phyloP scores from a whole-genome alignment of 2,797 vertebrate species.

The Crocidura indochinensis region DNA sequence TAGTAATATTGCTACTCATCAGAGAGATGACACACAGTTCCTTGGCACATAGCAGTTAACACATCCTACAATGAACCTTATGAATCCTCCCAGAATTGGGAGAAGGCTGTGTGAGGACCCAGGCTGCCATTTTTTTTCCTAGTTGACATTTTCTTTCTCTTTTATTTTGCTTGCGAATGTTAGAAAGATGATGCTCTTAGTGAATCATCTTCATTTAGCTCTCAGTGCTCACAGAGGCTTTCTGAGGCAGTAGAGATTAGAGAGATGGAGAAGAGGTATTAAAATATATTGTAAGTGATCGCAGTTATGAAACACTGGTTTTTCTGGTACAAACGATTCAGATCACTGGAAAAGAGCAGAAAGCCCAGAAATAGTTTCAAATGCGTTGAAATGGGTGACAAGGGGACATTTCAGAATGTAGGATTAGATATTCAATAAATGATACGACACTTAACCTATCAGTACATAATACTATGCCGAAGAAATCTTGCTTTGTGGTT shows the following conservation, averaged over 20 bases:
- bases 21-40: not conserved
- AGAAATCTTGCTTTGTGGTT: not conserved
- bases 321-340: not conserved
- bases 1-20: not conserved
- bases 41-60: not conserved
- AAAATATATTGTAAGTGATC: slow-evolving; percentile 24
- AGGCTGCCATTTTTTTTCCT: slow-evolving; percentile 39
- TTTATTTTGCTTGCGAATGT: slow-evolving; percentile 22
- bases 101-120: not conserved
- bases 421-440: not conserved
- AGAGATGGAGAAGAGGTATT: slow-evolving; percentile 27
- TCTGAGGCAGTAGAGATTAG: slow-evolving; percentile 37
- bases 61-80: not conserved
- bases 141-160: slow-evolving; percentile 31
- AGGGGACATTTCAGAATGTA: slow-evolving; percentile 19
- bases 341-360: not conserved
- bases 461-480: not conserved
- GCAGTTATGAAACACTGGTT: slow-evolving; percentile 43
- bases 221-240: slow-evolving; percentile 23
- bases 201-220: slow-evolving; percentile 13
- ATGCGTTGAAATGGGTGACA: not conserved
- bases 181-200: slow-evolving; percentile 32
- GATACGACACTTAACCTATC: not conserved
- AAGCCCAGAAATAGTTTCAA: slow-evolving; percentile 7
- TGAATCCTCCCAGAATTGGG: slow-evolving; percentile 15